Conservation (phyloP, 2,113 vertebrate genomes). For the Euleptes europaea region DNA sequence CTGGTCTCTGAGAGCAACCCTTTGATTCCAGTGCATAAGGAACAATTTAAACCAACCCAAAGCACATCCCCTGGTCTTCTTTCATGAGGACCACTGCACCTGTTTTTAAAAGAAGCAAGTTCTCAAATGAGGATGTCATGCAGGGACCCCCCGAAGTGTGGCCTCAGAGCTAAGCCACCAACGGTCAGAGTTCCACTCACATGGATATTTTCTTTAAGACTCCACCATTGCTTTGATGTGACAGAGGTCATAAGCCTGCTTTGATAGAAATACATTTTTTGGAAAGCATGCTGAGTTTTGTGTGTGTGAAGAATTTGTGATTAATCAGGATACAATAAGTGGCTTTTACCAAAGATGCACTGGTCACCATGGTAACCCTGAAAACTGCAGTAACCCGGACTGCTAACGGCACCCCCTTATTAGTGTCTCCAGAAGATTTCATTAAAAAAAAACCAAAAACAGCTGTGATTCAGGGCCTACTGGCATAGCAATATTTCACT, state of each 20-base stretch:
- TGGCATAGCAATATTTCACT: constrained; percentile 5
- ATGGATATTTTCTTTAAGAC: neutral
- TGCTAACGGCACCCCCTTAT: constrained; percentile 22
- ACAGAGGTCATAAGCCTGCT: neutral
- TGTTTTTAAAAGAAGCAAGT: neutral
- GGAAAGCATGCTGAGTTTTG: constrained; percentile 36
- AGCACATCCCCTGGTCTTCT: too few relatives aligned
- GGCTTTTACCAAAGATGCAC: constrained; percentile 38
- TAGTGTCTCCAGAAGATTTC: constrained; percentile 23
- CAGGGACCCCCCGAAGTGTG: neutral
- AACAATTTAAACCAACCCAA: too few relatives aligned
- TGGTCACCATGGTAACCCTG: constrained; percentile 63
- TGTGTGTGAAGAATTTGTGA: constrained; percentile 34
- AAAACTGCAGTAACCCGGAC: constrained; percentile 36
- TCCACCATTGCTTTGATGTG: constrained; percentile 2
- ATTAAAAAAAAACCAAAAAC: neutral
- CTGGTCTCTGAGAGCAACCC: too few relatives aligned
- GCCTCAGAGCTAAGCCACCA: neutral
- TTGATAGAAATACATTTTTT: constrained; percentile 11
- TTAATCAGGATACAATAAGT: constrained; percentile 57
- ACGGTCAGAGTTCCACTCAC: neutral
- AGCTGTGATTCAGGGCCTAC: constrained; percentile 11
- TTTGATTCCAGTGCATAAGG: too few relatives aligned
- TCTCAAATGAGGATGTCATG: constrained; percentile 1
- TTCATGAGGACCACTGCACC: neutral